Percentiles rank a stretch among this genome's conserved stretches.
phyloP scores from a whole-genome alignment of 2,797 vertebrate species.

The Rhinophrynus dorsalis region DNA sequence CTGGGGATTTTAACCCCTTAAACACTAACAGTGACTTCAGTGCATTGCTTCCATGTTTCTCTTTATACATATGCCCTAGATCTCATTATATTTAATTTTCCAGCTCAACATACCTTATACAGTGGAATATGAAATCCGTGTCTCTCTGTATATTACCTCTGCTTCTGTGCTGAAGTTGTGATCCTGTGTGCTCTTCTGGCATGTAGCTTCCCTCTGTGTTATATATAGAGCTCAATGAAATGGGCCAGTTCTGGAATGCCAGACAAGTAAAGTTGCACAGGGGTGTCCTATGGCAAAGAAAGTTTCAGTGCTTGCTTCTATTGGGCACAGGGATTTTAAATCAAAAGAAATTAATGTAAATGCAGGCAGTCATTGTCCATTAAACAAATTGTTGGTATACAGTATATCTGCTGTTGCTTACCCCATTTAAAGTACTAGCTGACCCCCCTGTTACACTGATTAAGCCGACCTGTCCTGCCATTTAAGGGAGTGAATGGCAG shows the following conservation, averaged over 20 bases:
- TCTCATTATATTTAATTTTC: no score
- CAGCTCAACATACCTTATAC: constrained; percentile 4
- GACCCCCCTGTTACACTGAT: constrained; percentile 1
- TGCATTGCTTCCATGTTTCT: no score
- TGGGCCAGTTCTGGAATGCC: constrained; percentile 50
- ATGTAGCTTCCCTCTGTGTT: constrained; percentile 46
- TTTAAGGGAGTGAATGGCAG: constrained; percentile 61
- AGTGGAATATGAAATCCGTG: neutral
- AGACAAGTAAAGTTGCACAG: neutral
- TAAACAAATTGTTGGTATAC: neutral
- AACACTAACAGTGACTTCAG: no score
- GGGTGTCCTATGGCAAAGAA: constrained; percentile 5
- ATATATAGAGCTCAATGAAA: constrained; percentile 66
- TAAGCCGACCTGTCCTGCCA: constrained; percentile 54
- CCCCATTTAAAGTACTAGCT: neutral
- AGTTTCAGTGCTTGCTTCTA: neutral
- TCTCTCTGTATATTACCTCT: constrained; percentile 1
- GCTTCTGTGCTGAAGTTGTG: neutral
- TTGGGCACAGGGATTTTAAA: neutral
- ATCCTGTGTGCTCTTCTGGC: constrained; percentile 34
- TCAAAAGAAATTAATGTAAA: neutral
- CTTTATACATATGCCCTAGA: no score
- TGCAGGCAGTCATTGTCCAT: neutral
- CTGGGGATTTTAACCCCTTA: no score
- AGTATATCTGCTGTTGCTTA: rapidly evolving